Conservation (phyloP, 2,113 vertebrate genomes). For the Riparia riparia region DNA sequence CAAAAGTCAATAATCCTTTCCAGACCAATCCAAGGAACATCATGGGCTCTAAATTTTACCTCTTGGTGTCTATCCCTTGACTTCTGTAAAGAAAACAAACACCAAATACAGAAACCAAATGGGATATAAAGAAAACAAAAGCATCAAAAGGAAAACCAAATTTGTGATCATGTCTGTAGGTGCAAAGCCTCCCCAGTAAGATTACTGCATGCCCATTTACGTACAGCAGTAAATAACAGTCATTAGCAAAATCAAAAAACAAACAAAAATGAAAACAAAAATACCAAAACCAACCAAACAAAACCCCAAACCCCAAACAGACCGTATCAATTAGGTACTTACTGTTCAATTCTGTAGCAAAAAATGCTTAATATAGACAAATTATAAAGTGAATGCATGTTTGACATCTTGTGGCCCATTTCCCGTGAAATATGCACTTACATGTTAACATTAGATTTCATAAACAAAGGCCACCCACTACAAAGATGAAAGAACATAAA, state of each 20-base stretch:
- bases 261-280: neutral
- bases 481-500: conserved; percentile 65
- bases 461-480: conserved; percentile 16
- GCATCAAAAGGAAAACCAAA: neutral
- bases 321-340: neutral
- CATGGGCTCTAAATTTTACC: neutral
- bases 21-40: neutral
- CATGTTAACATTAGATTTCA: conserved; percentile 47
- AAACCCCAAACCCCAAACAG: neutral
- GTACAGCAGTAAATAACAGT: neutral
- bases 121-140: neutral
- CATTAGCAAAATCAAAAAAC: neutral
- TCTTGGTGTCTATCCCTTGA: neutral
- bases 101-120: neutral
- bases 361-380: neutral
- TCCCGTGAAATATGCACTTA: conserved; percentile 37
- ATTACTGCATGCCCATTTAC: neutral
- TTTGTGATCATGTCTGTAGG: neutral
- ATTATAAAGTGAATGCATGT: neutral
- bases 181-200: neutral
- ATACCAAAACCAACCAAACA: neutral
- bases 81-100: neutral
- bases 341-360: neutral
- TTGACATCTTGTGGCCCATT: conserved; percentile 55
- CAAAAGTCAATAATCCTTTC: neutral